These are phyloP conservation scores for Andrena chrysosceles DNA, from an alignment of 2,888 invertebrate species.

Conservation along the genomic window DNA sequence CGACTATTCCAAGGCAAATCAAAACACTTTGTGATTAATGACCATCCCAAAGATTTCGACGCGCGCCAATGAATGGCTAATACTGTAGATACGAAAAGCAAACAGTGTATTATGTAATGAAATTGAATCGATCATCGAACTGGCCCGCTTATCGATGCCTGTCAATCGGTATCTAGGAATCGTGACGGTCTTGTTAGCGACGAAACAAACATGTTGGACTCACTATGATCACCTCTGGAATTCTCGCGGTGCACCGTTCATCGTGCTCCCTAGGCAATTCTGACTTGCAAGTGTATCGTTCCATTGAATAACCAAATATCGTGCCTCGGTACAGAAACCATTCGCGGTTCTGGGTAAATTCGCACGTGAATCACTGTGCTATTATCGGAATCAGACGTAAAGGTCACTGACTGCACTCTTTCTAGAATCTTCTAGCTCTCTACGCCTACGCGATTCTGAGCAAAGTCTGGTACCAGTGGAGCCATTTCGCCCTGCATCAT, in stretches of 20 bases:
- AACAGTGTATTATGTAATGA: background rate
- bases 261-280: background rate
- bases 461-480: background rate
- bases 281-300: background rate
- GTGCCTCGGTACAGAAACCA: constrained; percentile 31
- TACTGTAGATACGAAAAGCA: background rate
- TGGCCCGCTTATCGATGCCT: background rate
- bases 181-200: background rate
- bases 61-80: background rate
- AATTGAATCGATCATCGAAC: background rate
- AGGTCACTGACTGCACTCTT: constrained; percentile 54
- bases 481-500: background rate
- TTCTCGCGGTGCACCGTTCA: background rate
- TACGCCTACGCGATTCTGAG: background rate
- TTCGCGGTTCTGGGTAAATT: constrained; percentile 24
- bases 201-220: background rate
- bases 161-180: background rate
- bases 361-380: constrained; percentile 56
- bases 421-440: constrained; percentile 19
- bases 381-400: constrained; percentile 62
- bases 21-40: background rate
- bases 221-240: background rate
- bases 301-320: constrained; percentile 39
- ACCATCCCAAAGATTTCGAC: background rate
- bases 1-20: background rate